Conservation (phyloP, 2,888 invertebrate species). For the Pyralis farinalis region DNA sequence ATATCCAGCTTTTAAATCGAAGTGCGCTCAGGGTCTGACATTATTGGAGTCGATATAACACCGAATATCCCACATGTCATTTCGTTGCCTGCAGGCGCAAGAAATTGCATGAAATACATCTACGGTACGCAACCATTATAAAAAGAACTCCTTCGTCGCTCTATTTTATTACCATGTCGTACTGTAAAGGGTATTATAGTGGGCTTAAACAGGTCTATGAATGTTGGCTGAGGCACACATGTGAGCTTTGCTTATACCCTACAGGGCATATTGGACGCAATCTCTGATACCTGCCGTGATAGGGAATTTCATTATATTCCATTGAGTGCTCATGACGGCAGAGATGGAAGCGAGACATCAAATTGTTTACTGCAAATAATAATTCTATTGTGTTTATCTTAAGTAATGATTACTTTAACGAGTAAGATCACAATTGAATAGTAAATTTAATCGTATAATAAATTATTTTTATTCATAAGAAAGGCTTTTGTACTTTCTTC, state of each 20-base stretch:
- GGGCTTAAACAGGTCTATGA: conserved; percentile 29
- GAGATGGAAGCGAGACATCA: conserved; percentile 35
- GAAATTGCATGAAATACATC: conserved; percentile 71
- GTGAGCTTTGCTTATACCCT: conserved; percentile 50
- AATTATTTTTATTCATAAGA: too few species aligned
- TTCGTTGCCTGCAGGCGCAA: conserved; percentile 65
- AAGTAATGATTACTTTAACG: too few species aligned
- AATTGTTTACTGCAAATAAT: conserved; percentile 16
- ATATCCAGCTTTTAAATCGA: too few species aligned
- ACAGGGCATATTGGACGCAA: conserved; percentile 69
- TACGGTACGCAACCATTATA: conserved; percentile 40
- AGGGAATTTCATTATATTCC: conserved; percentile 69
- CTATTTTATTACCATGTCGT: conserved; percentile 10
- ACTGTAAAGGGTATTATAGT: conserved; percentile 14
- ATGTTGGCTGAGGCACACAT: conserved; percentile 40
- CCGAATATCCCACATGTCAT: conserved; percentile 62
- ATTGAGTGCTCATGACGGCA: conserved; percentile 58
- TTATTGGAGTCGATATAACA: conserved; percentile 63
- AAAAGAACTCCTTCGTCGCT: conserved; percentile 26
- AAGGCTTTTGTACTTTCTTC: too few species aligned
- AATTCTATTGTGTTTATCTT: too few species aligned
- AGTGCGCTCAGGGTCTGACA: conserved; percentile 40
- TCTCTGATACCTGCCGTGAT: conserved; percentile 69
- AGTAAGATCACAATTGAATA: too few species aligned
- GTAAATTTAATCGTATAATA: too few species aligned